These are phyloP conservation scores for Cercopithecus petaurista DNA, from an alignment of 2,797 vertebrate species.

Conservation along the genomic window DNA sequence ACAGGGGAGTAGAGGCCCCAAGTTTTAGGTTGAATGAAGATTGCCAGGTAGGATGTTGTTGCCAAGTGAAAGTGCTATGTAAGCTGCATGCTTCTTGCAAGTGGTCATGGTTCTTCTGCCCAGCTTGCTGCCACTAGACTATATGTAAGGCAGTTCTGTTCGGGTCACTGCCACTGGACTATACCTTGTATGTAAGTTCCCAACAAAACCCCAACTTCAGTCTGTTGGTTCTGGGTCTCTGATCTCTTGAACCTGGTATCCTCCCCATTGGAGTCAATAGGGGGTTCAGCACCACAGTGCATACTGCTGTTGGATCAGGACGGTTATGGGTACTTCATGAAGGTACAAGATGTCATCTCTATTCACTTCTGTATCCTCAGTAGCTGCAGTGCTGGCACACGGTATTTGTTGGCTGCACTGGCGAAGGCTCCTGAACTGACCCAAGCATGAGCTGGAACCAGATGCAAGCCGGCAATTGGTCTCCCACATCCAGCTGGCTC, in stretches of 20 bases:
- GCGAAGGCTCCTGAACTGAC: not conserved
- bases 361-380: not conserved
- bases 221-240: not conserved
- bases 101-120: not conserved
- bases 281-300: not conserved
- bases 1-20: not conserved
- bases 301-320: not conserved
- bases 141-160: not conserved
- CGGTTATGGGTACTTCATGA: not conserved
- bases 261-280: not conserved
- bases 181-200: not conserved
- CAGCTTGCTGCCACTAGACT: not conserved
- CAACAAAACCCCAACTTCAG: not conserved
- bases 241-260: not conserved
- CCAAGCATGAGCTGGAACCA: not conserved
- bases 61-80: not conserved
- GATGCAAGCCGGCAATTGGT: accelerated
- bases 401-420: not conserved
- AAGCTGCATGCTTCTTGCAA: not conserved
- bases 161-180: not conserved
- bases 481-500: not conserved
- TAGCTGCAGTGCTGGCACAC: not conserved
- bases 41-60: not conserved
- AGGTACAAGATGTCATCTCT: not conserved
- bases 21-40: not conserved